Evolutionary conservation across 2,888 invertebrate genomes (phyloP).

Genomic region (Pomacea canaliculata): DNA sequence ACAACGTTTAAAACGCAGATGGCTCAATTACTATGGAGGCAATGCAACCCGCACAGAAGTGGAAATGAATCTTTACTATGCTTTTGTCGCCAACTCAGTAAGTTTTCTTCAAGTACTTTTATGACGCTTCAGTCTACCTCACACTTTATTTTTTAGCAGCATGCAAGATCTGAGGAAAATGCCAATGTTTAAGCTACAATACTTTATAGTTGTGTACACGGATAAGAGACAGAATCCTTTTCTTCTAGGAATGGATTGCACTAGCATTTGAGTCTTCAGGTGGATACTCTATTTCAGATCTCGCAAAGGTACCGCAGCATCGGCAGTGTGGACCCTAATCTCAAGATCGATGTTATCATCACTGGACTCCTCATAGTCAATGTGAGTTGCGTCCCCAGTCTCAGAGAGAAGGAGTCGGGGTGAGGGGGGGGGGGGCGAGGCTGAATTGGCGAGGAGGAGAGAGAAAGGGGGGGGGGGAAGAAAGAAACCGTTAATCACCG

Average conservation of each 20-base stretch:
- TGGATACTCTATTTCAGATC: slow-evolving; percentile 21
- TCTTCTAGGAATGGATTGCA: too few species aligned
- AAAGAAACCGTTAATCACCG: too few species aligned
- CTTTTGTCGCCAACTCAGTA: slow-evolving; percentile 34
- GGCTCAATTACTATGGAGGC: slow-evolving; percentile 30
- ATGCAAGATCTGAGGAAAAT: too few species aligned
- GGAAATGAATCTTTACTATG: slow-evolving; percentile 36
- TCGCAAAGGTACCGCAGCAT: slow-evolving; percentile 33
- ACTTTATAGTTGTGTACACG: too few species aligned
- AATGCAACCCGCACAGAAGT: slow-evolving; percentile 30
- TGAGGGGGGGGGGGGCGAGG: too few species aligned
- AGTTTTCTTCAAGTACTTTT: not conserved
- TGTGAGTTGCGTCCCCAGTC: slow-evolving; percentile 21
- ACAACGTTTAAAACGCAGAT: slow-evolving; percentile 17
- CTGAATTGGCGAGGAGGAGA: too few species aligned
- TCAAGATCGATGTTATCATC: slow-evolving; percentile 29
- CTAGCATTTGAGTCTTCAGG: not conserved
- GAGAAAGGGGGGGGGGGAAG: too few species aligned
- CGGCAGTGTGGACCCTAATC: slow-evolving; percentile 25
- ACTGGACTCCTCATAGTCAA: slow-evolving; percentile 35
- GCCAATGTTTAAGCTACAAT: too few species aligned
- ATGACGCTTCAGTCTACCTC: too few species aligned
- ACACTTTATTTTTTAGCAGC: too few species aligned
- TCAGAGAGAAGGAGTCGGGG: too few species aligned
- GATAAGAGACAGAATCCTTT: too few species aligned